phyloP scores from a whole-genome alignment of 2,888 invertebrate genomes.

The Drosophila longiperda region DNA sequence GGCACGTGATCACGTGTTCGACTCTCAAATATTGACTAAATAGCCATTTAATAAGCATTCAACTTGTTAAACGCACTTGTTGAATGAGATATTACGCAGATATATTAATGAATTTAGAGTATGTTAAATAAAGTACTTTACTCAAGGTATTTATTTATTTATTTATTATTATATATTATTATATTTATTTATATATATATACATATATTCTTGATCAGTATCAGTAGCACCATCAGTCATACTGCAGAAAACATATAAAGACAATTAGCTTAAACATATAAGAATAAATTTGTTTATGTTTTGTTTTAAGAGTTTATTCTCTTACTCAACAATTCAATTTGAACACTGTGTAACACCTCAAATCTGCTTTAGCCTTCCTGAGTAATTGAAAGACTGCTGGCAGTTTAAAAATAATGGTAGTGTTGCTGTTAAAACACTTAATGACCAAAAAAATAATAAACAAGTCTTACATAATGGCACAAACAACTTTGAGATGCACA shows the following conservation, averaged over 20 bases:
- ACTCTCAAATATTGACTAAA: constrained; percentile 23
- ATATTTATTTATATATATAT: background rate
- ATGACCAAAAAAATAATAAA: constrained; percentile 27
- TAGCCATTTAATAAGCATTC: constrained; percentile 19
- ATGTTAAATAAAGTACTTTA: background rate
- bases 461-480: background rate
- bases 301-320: background rate
- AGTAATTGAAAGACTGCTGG: constrained; percentile 41
- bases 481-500: constrained; percentile 39
- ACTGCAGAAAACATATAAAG: background rate
- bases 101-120: constrained; percentile 6
- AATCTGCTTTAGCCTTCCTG: constrained; percentile 40
- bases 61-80: constrained; percentile 24
- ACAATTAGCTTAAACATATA: background rate
- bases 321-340: constrained; percentile 5
- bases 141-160: constrained; percentile 10
- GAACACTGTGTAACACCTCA: constrained; percentile 46
- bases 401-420: constrained; percentile 45
- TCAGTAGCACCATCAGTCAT: background rate
- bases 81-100: constrained; percentile 29
- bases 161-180: too few relatives aligned
- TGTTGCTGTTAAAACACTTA: constrained; percentile 48
- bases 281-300: background rate
- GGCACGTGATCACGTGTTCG: constrained; percentile 43
- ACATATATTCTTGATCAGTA: background rate